phyloP scores from a whole-genome alignment of 2,888 invertebrate genomes.

The Caenorhabditis imperialis region DNA sequence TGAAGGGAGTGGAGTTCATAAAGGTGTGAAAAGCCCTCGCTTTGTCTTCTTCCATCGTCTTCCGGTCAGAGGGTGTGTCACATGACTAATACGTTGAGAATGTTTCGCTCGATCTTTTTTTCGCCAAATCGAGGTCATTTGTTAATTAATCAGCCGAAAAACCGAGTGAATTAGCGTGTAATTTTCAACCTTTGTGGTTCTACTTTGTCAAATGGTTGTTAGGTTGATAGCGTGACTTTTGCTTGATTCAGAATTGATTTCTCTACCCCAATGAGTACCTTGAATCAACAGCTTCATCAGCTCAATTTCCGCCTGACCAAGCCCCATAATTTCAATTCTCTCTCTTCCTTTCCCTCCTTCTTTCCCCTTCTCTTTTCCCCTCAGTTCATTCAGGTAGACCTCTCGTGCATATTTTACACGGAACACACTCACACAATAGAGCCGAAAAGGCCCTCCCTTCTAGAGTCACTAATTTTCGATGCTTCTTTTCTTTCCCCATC shows the following conservation, averaged over 20 bases:
- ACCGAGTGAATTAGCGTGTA: no score
- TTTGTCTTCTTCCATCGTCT: no score
- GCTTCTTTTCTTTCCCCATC: constrained; percentile 14
- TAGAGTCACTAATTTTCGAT: constrained; percentile 50
- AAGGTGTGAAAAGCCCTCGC: no score
- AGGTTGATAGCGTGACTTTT: no score
- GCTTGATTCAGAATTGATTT: no score
- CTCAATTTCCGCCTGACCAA: background rate
- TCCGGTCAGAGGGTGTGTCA: constrained; percentile 12
- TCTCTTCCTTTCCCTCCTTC: background rate
- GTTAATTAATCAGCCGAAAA: background rate
- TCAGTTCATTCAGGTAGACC: constrained; percentile 4
- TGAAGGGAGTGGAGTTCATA: no score
- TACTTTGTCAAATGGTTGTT: no score
- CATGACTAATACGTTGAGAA: constrained; percentile 32
- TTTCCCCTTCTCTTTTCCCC: background rate
- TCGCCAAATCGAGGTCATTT: constrained; percentile 40
- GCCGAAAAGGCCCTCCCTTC: no score
- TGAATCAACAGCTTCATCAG: background rate
- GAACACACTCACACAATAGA: constrained; percentile 45
- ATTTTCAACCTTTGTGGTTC: no score
- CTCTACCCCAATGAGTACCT: background rate
- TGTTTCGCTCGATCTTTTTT: constrained; percentile 27
- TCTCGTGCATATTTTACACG: constrained; percentile 30
- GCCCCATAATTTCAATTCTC: no score